Base-by-base conservation (phyloP, 2,888 invertebrate species). In the Ophraella communa region DNA sequence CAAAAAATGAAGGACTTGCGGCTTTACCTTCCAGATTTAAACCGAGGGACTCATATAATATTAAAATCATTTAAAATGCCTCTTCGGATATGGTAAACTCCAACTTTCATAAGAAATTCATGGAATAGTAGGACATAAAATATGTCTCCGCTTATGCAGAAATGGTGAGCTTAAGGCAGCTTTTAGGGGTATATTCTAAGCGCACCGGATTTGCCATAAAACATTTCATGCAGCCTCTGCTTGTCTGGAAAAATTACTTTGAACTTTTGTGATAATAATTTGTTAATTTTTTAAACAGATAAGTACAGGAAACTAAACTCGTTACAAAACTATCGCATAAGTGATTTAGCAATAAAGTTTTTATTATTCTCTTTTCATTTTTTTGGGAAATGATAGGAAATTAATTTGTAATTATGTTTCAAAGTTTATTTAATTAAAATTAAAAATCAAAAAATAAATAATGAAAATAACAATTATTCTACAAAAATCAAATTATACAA, bases 31-130 rank as follows among this genome's bases (percentile, higher is more conserved):
- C 73, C 79, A 80, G 80, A 80, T 80, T 80, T 80, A 74, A 76
- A 78, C 74, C 74, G 72, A 64, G 76, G 75, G 77, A 79, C 78
- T 79, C 78, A 79, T 80, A 76, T 73, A 80, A 78, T 80, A 80
- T 80, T 80, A 78, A 80, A 79, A 80, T 80, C 80, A 80, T 80
- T 80, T 80, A 79, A 79, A 79, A 76, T 77, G 72, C 69, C 68
- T 61, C 68, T 70, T 69, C 64, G 59, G 66, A 68, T 61, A 68
- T 67, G 70, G 67, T 68, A 66, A 65, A 71, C 47, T 23, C 23
- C 47, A n/a, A 17, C 71, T 65, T 61, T 65, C 71, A 75, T 76
- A 72, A 74, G 67, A 76, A 74, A 76, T 76, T 74, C 74, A 76
- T 74, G 67, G 65, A 62, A 69, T 69, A 64, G 67, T 66, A 71